A percentile compares a stretch with the other conserved stretches of the same genome.
phyloP scores from a whole-genome alignment of 2,888 invertebrate genomes.

The Dusona sp. region DNA sequence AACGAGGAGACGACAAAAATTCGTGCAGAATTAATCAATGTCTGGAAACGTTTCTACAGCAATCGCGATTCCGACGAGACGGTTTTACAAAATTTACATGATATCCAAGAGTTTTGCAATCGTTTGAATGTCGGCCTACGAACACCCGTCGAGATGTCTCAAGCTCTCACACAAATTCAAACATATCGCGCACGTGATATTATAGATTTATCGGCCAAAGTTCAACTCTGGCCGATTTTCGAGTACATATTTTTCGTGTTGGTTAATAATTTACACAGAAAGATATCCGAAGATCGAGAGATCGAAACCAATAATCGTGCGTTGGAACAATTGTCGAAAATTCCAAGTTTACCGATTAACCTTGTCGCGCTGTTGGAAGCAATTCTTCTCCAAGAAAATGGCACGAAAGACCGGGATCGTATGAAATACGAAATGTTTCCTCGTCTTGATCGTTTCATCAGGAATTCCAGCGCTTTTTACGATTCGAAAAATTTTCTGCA shows the following conservation, averaged over 20 bases:
- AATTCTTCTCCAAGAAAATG: conserved; percentile 32
- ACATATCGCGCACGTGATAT: conserved; percentile 56
- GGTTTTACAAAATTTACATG: conserved; percentile 53
- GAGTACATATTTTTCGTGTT: conserved; percentile 85
- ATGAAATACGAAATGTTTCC: conserved; percentile 74
- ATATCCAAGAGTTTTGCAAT: conserved; percentile 69
- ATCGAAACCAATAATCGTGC: conserved; percentile 7
- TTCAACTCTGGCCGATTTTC: conserved; percentile 87
- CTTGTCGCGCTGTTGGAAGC: conserved; percentile 76
- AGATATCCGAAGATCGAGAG: conserved; percentile 66
- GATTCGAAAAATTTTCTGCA: conserved; percentile 71
- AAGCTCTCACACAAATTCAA: conserved; percentile 51
- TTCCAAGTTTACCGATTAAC: conserved; percentile 79
- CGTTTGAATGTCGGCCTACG: conserved; percentile 65
- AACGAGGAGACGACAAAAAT: conserved; percentile 66
- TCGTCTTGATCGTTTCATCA: conserved; percentile 70
- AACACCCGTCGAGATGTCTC: conserved; percentile 65
- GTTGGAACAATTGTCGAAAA: conserved; percentile 70
- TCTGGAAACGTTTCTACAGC: conserved; percentile 75
- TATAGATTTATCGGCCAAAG: conserved; percentile 78
- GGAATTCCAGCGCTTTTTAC: conserved; percentile 73
- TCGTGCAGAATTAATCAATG: conserved; percentile 69
- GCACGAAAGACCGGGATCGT: conserved; percentile 64
- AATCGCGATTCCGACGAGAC: conserved; percentile 67
- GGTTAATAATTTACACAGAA: conserved; percentile 72